Evolutionary conservation across 2,797 vertebrate species (phyloP), one percentile per base, ranked within the genome.

Genomic region (Phrynocephalus guinanensis): DNA sequence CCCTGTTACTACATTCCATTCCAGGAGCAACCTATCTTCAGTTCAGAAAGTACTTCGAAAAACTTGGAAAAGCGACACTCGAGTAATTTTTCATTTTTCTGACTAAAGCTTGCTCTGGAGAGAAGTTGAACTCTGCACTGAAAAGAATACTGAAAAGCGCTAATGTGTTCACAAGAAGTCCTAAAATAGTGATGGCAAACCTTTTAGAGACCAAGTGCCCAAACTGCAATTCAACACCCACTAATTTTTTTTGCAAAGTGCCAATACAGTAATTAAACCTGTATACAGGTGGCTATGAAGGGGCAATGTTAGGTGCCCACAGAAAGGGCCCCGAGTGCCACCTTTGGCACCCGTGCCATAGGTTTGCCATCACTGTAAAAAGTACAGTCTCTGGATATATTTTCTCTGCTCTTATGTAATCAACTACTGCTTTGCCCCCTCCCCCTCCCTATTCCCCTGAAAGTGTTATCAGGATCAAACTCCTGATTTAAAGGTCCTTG

Each of bases 1-100:
- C 79, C 83, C 90, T 90, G 86, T 30, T 11, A 79, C 89, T 70
- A 92, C n/a, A 67, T 92, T 95, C 89, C 90, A 95, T 1, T 79
- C 73, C 81, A 56, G 18, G 85, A 93, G 89, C 90, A 86, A 94
- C 84, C 79, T 90, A 87, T 93, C 77, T 93, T 91, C 91, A 86
- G 77, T 91, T 78, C 30, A 84, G 52, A 72, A 68, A 83, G 87
- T 91, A 91, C 44, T 71, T 92, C 79, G 90, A 93, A 85, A 44
- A 88, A 89, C 87, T 83, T 91, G 73, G 86, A 91, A 92, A 66
- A 7, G 33, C 20, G 91, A 91, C 82, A 89, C 71, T 52, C 44
- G 20, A 66, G 89, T 85, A 52, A 24, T 78, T 78, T 28, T 91
- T 90, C 48, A 48, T 38, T 90, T 87, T 93, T 93, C 79, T 87